These are phyloP conservation scores for Drosophila nr. perissopoda DNA, from an alignment of 2,888 invertebrate species.

Conservation along the genomic window DNA sequence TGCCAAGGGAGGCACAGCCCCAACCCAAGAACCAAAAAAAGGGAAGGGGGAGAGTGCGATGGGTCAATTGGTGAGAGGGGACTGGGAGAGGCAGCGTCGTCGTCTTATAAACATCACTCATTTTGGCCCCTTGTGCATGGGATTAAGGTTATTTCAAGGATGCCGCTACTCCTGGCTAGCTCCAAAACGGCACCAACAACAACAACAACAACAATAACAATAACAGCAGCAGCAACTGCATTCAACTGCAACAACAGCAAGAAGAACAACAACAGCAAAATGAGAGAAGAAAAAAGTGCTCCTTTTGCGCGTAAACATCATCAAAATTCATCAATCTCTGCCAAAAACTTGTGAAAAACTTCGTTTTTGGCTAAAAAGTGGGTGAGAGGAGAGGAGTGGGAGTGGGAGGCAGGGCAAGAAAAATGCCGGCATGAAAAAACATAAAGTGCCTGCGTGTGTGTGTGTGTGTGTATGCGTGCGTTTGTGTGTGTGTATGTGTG, in stretches of 20 bases:
- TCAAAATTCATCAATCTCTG: conserved; percentile 84
- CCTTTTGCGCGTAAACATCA: conserved; percentile 81
- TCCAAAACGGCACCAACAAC: conserved; percentile 26
- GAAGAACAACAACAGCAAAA: not conserved
- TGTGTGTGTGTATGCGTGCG: conserved; percentile 18
- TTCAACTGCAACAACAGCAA: conserved; percentile 20
- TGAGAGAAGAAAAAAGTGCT: conserved; percentile 53
- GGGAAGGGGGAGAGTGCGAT: not conserved
- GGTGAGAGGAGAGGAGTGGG: conserved; percentile 1
- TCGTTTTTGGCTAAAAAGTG: conserved; percentile 37
- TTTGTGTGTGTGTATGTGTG: conserved; percentile 12
- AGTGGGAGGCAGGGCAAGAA: conserved; percentile 2
- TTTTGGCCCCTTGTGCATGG: conserved; percentile 81
- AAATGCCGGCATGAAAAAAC: conserved; percentile 40
- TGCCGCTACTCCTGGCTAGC: conserved; percentile 53
- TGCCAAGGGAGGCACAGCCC: conserved; percentile 53
- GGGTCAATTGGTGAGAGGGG: not conserved
- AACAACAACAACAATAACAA: conserved; percentile 10
- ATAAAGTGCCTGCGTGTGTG: conserved; percentile 46
- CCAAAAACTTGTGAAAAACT: conserved; percentile 82
- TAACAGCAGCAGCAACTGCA: conserved; percentile 5
- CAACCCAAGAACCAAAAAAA: conserved; percentile 6
- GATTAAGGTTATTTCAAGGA: conserved; percentile 84
- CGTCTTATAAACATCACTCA: conserved; percentile 80
- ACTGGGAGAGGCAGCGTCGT: conserved; percentile 16